Evolutionary conservation across 2,797 vertebrate genomes (phyloP), one percentile per base, ranked within the genome.

Genomic region (Betta splendens): DNA sequence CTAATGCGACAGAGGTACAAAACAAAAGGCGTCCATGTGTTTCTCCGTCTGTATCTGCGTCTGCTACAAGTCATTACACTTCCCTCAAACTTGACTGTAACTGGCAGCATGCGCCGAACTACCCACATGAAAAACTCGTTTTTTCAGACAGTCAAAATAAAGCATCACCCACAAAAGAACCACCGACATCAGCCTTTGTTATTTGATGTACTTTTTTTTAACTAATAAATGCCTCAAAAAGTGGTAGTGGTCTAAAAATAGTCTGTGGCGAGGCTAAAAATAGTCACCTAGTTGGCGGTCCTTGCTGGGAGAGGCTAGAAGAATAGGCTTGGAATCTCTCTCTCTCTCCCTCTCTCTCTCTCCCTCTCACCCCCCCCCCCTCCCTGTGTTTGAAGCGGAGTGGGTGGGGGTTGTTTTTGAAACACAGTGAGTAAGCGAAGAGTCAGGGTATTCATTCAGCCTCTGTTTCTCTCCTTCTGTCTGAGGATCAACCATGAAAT

Each of bases 201-300:
- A 60, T 80, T 75, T 77, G 69, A 85, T 84, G 87, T 89, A 72
- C 82, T 83, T 69, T 91, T 83, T 69, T 91, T 88, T 92, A 88
- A 90, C 90, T 93, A 94, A 95, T 94, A 94, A 95, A 94, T 93
- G 90, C 91, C 90, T 94, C 84, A 92, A 94, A 91, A 96, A 94
- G 91, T 92, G 91, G 88, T 93, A 91, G 92, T 89, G 90, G 88
- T 87, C 95, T 97, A 98, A 97, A 98, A 96, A 98, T 99, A 99
- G 94, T 91, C 90, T 89, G 83, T 88, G 85, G 90, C 85, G 81
- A 89, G 60, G 85, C 94, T 98, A 98, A 97, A 98, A 95, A 96
- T 98, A 98, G 94, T 69, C 84, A 23, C 67, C 83, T 92, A 86
- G 92, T 90, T 88, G 86, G 89, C 87, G 87, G 91, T 87, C 90